phyloP scores from a whole-genome alignment of 2,888 invertebrate species.

The Watsonalla binaria region DNA sequence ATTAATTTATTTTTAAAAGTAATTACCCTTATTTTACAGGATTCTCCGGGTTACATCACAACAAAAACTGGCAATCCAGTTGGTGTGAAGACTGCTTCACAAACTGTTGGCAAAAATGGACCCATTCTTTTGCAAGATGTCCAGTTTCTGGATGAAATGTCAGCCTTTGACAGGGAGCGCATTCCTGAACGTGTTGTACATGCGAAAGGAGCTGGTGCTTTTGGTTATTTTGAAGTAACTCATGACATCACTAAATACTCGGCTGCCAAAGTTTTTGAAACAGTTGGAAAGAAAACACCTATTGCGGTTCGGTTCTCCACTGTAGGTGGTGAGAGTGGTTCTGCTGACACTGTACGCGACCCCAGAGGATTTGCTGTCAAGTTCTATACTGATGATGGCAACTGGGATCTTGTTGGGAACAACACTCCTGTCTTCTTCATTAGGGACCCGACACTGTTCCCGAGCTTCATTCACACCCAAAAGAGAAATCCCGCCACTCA shows the following conservation, averaged over 20 bases:
- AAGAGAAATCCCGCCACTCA: constrained; percentile 96
- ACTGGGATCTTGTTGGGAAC: constrained; percentile 96
- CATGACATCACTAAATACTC: constrained; percentile 89
- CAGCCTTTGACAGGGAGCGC: constrained; percentile 93
- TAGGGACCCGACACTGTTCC: constrained; percentile 93
- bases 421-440: constrained; percentile 97
- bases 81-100: constrained; percentile 84
- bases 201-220: constrained; percentile 96
- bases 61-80: constrained; percentile 91
- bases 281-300: constrained; percentile 88
- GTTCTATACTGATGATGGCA: constrained; percentile 95
- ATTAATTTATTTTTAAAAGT: neutral
- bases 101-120: constrained; percentile 93
- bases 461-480: constrained; percentile 97
- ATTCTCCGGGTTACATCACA: constrained; percentile 81
- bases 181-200: constrained; percentile 98
- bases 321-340: constrained; percentile 93
- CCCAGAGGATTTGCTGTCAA: constrained; percentile 96
- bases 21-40: constrained; percentile 55
- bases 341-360: constrained; percentile 94
- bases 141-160: constrained; percentile 86
- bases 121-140: constrained; percentile 93
- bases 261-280: constrained; percentile 88
- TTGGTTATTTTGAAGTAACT: constrained; percentile 92
- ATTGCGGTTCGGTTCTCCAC: constrained; percentile 90